Percentiles rank a stretch among this genome's conserved stretches.
phyloP scores from a whole-genome alignment of 2,888 invertebrate species.

The Caenorhabditis sp. region DNA sequence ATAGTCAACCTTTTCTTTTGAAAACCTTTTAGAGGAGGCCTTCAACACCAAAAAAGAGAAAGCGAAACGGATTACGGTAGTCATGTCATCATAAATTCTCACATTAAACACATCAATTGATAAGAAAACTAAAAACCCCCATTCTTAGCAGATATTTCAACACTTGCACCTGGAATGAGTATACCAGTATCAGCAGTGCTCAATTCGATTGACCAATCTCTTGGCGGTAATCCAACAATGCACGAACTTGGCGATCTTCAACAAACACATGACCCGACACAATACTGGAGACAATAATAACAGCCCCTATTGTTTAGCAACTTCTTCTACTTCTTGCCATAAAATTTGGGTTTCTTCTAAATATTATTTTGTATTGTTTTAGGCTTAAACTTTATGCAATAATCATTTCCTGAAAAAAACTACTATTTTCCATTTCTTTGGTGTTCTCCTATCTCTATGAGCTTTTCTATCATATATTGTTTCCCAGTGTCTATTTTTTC shows the following conservation, averaged over 20 bases:
- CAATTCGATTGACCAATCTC: slow-evolving; percentile 46
- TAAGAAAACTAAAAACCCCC: too few species aligned
- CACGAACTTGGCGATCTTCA: slow-evolving; percentile 34
- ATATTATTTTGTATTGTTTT: background rate
- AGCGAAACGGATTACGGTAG: background rate
- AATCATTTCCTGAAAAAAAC: background rate
- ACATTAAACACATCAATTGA: background rate
- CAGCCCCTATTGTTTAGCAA: background rate
- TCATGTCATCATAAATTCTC: background rate
- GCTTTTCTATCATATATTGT: slow-evolving; percentile 32
- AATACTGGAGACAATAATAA: slow-evolving; percentile 41
- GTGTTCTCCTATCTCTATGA: slow-evolving; percentile 16
- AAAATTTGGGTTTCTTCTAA: slow-evolving; percentile 25
- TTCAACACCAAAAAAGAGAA: too few species aligned
- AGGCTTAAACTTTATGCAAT: slow-evolving; percentile 1
- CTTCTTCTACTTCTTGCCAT: slow-evolving; percentile 20
- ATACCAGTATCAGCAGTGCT: slow-evolving; percentile 56
- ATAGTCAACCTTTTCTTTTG: too few species aligned
- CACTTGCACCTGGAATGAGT: slow-evolving; percentile 45
- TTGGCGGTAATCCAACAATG: slow-evolving; percentile 33
- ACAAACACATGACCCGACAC: slow-evolving; percentile 37
- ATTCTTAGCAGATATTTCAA: slow-evolving; percentile 30
- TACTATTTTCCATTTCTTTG: background rate
- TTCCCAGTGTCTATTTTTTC: slow-evolving; percentile 7
- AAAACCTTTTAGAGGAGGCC: too few species aligned